These are phyloP conservation scores for Formica aserva DNA, from an alignment of 2,888 invertebrate species.

Conservation along the genomic window DNA sequence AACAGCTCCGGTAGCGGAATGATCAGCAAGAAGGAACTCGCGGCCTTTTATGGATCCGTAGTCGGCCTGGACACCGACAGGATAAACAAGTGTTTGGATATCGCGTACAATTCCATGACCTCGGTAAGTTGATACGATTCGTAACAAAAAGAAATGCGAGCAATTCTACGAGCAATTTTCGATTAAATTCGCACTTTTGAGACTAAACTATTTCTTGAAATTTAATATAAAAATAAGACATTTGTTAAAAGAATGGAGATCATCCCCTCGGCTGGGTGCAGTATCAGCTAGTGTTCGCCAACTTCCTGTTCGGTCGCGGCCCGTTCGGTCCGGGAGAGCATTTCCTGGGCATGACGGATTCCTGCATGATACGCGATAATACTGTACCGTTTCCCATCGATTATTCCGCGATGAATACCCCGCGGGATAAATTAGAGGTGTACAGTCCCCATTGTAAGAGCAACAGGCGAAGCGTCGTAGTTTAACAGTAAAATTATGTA, in stretches of 20 bases:
- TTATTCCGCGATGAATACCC: slow-evolving; percentile 91
- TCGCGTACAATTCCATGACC: too few relatives aligned
- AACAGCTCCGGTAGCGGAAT: too few relatives aligned
- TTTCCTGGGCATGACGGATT: slow-evolving; percentile 87
- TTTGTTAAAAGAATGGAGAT: slow-evolving; percentile 88
- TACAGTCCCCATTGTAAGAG: slow-evolving; percentile 90
- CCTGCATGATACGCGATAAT: slow-evolving; percentile 72
- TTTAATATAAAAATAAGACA: background rate
- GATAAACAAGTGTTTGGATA: too few relatives aligned
- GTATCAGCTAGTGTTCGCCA: slow-evolving; percentile 91
- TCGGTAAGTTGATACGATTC: too few relatives aligned
- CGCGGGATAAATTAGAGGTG: slow-evolving; percentile 90
- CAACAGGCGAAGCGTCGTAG: slow-evolving; percentile 90
- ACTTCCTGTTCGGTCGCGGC: slow-evolving; percentile 91
- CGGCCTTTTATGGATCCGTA: too few relatives aligned
- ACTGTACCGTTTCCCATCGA: slow-evolving; percentile 90
- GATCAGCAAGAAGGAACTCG: too few relatives aligned
- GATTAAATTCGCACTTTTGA: background rate
- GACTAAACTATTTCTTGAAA: background rate
- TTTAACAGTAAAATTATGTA: slow-evolving; percentile 83
- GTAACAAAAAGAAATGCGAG: too few relatives aligned
- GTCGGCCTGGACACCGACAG: too few relatives aligned
- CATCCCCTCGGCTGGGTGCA: slow-evolving; percentile 89
- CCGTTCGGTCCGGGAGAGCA: slow-evolving; percentile 92
- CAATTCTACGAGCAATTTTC: background rate